Percentiles rank a stretch among this genome's conserved stretches.
phyloP scores from a whole-genome alignment of 2,888 invertebrate species.

The Junonia oenone region DNA sequence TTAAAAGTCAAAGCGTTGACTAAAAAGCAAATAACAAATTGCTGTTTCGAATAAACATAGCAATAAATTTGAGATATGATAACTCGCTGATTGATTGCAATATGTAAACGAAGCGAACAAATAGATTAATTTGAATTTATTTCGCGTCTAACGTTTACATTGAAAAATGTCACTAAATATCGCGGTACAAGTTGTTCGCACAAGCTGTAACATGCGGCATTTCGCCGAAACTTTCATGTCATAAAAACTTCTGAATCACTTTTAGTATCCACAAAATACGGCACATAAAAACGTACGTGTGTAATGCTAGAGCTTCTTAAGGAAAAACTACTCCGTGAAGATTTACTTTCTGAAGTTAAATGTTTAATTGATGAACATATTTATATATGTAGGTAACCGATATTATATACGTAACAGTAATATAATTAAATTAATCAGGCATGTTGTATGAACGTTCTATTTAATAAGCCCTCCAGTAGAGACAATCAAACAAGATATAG shows the following conservation, averaged over 20 bases:
- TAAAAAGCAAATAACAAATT: background rate
- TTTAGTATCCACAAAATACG: background rate
- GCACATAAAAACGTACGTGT: too few species aligned
- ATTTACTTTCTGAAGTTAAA: too few species aligned
- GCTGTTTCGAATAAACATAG: background rate
- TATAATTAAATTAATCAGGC: background rate
- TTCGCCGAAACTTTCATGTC: background rate
- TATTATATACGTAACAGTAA: background rate
- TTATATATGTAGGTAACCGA: too few species aligned
- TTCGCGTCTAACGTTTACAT: background rate
- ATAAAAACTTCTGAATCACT: background rate
- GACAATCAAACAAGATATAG: background rate
- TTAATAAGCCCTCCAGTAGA: background rate
- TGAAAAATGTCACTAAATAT: background rate
- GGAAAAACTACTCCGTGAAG: too few species aligned
- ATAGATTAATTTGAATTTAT: background rate
- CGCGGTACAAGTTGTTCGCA: background rate
- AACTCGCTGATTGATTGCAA: background rate
- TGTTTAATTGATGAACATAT: too few species aligned
- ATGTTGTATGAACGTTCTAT: background rate
- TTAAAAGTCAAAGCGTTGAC: background rate
- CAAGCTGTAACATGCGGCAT: background rate
- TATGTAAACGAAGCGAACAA: background rate
- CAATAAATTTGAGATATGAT: background rate
- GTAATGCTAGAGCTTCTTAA: too few species aligned